Evolutionary conservation across 1,140 invertebrate genomes (phyloP), one percentile per base, ranked within the genome.

Genomic region (Drosophila albomicans): DNA sequence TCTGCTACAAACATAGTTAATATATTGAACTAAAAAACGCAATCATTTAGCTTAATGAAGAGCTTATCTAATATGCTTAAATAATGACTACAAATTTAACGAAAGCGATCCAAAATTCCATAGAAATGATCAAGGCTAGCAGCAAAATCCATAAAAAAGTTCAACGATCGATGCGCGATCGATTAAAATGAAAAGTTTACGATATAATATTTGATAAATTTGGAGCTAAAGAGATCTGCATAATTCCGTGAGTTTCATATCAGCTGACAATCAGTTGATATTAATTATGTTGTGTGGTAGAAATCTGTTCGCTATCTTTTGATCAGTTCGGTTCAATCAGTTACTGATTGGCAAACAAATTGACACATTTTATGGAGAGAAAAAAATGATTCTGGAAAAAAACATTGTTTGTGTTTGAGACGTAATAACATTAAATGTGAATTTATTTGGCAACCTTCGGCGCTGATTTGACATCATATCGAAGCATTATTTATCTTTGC

Each of bases 391-490:
- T 48, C 61, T 71, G 61, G 16, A 49, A 57, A 56, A 71, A 54
- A 41, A 43, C 43, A 11, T 72, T 62, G 41, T 75, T 64, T 59
- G 5, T 38, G 16, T 57, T 43, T 61, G 57, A 49, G 66, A 70
- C 28, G 65, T 86, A 86, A 81, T 84, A 80, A 75, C 38, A 80
- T 80, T 75, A 67, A 85, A 77, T 85, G 70, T 74, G 77, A 75
- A 5, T n/a, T 64, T 30, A 73, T 82, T 78, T 46, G 59, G 54
- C 70, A 84, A 80, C 84, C 85, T 89, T 88, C 84, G 62, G 16
- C 57, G 32, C 43, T 70, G 59, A 67, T 79, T 78, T 81, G 84
- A 84, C 81, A 88, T 69, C 63, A 78, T 67, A 81, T 84, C 78
- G 57, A 84, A 48, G 69, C 67, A 88, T 76, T 81, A 82, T 82